phyloP scores from a whole-genome alignment of 2,113 vertebrate species.

The Muscicapa adusta region DNA sequence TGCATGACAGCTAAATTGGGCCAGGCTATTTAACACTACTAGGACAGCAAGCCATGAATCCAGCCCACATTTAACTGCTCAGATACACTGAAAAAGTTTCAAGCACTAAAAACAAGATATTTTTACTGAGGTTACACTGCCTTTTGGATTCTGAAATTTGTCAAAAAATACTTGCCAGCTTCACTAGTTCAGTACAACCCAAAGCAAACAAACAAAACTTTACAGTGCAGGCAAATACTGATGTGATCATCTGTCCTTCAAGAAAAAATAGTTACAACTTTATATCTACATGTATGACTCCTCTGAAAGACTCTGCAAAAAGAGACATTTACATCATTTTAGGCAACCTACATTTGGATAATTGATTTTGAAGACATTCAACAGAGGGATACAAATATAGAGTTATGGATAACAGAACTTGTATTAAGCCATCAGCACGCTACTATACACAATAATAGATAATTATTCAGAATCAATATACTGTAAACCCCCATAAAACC shows the following conservation, averaged over 20 bases:
- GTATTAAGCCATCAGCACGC: background rate
- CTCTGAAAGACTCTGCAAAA: background rate
- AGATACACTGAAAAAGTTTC: background rate
- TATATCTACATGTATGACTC: background rate
- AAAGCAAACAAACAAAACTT: background rate
- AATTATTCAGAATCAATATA: background rate
- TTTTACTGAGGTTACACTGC: background rate
- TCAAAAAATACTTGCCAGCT: background rate
- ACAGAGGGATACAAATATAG: background rate
- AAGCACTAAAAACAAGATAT: background rate
- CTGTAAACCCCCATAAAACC: background rate
- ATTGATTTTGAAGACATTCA: background rate
- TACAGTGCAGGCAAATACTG: background rate
- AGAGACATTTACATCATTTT: background rate
- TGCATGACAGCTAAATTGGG: background rate
- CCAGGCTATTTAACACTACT: background rate
- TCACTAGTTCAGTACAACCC: background rate
- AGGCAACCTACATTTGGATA: background rate
- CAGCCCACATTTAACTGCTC: accelerated
- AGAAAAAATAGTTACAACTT: background rate
- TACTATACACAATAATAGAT: background rate
- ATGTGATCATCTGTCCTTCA: background rate
- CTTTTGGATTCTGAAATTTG: background rate
- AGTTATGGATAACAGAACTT: background rate
- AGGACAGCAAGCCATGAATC: background rate